Percentiles rank a stretch among this genome's conserved stretches.
Evolutionary conservation across 2,797 vertebrate species (phyloP).

Genomic region (Pelobates cultripes): DNA sequence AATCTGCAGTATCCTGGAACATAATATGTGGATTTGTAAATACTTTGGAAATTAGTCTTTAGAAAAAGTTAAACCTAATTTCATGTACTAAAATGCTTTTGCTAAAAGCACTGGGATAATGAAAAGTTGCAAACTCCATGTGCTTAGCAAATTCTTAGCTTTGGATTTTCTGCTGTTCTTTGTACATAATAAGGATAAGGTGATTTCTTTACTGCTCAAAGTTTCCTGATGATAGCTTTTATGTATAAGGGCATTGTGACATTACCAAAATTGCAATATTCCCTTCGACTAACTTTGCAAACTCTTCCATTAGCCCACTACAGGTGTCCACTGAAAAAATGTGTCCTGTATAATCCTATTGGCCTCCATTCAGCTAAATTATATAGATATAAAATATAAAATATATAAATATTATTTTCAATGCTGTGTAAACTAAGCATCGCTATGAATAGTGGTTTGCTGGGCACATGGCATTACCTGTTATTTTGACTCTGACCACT

Average conservation of each 20-base stretch:
- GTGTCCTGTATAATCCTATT: slow-evolving; percentile 12
- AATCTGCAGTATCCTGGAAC: not conserved
- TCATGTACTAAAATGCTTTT: slow-evolving; percentile 22
- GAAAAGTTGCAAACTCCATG: slow-evolving; percentile 36
- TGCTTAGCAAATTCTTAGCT: slow-evolving; percentile 37
- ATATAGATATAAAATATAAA: not conserved
- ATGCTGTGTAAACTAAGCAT: no score
- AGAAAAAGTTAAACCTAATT: not conserved
- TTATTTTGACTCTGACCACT: no score
- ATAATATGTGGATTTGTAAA: slow-evolving; percentile 29
- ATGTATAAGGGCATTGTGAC: slow-evolving; percentile 34
- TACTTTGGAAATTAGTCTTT: slow-evolving; percentile 9
- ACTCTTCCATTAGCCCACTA: slow-evolving; percentile 26
- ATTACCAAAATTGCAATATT: slow-evolving; percentile 31
- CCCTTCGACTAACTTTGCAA: not conserved
- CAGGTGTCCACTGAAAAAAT: slow-evolving; percentile 15
- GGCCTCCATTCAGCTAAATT: slow-evolving; percentile 11
- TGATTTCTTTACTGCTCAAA: not conserved
- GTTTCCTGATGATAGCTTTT: slow-evolving; percentile 14
- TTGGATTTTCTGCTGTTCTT: slow-evolving; percentile 34
- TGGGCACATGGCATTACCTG: no score
- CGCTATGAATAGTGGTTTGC: no score
- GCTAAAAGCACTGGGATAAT: slow-evolving; percentile 39
- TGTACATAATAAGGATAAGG: slow-evolving; percentile 31
- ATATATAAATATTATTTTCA: no score